A percentile compares a stretch with the other conserved stretches of the same genome.
These are phyloP conservation scores for Channallabes apus DNA, from an alignment of 2,797 vertebrate genomes.

Conservation along the genomic window DNA sequence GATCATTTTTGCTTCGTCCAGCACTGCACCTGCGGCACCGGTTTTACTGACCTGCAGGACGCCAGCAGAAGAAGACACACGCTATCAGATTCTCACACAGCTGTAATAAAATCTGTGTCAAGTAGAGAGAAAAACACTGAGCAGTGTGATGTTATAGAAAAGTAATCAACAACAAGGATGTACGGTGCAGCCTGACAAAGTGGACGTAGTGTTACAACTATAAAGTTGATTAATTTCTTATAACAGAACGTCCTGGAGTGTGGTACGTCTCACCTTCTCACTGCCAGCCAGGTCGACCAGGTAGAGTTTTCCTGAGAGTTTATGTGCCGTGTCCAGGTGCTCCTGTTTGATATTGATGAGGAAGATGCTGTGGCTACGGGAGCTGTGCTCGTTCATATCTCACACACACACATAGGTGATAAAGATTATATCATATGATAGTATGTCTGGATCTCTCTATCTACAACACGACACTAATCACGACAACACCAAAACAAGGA, in stretches of 20 bases:
- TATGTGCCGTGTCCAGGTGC: slow-evolving; percentile 91
- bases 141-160: neutral
- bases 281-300: slow-evolving; percentile 92
- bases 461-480: too few relatives aligned
- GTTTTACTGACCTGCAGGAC: slow-evolving; percentile 89
- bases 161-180: neutral
- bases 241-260: neutral
- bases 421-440: neutral
- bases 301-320: slow-evolving; percentile 91
- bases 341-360: slow-evolving; percentile 95
- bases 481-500: neutral
- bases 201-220: neutral
- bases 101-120: neutral
- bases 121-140: neutral
- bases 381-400: slow-evolving; percentile 98
- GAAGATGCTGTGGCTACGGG: slow-evolving; percentile 95
- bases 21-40: slow-evolving; percentile 88
- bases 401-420: slow-evolving; percentile 18
- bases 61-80: neutral
- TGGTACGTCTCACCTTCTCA: slow-evolving; percentile 79
- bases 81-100: neutral
- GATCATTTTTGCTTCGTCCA: slow-evolving; percentile 96
- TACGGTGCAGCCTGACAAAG: neutral
- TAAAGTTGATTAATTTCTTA: neutral
- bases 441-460: too few relatives aligned